A percentile compares a stretch with the other conserved stretches of the same genome.
Evolutionary conservation across 2,113 vertebrate genomes (phyloP).

Genomic region (Aspiorhynchus laticeps): DNA sequence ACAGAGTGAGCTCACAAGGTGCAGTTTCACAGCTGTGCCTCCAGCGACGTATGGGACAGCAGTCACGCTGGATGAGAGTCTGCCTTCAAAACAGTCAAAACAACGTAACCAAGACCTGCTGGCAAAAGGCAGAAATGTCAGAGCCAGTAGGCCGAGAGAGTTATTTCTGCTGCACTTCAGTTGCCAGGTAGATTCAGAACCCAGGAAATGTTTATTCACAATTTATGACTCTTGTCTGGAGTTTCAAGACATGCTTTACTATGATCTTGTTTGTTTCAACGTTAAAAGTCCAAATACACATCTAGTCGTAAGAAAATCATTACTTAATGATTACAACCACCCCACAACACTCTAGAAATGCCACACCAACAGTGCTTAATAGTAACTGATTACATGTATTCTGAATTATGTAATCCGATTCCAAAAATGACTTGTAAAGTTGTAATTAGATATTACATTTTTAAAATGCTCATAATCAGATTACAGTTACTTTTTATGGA

Average conservation of each 20-base stretch:
- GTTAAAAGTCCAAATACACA: neutral
- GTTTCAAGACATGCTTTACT: neutral
- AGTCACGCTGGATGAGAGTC: neutral
- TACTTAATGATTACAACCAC: too few relatives aligned
- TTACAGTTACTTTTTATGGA: neutral
- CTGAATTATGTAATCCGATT: too few relatives aligned
- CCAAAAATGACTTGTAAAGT: too few relatives aligned
- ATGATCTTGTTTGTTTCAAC: neutral
- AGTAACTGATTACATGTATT: too few relatives aligned
- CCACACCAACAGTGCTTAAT: too few relatives aligned
- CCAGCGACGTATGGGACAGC: neutral
- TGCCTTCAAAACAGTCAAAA: conserved; percentile 14
- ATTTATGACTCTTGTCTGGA: neutral
- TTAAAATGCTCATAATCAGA: neutral
- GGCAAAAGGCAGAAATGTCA: neutral
- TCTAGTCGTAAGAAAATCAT: neutral
- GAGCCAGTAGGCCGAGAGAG: neutral
- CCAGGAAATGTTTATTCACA: too few relatives aligned
- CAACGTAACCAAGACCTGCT: neutral
- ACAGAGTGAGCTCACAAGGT: neutral
- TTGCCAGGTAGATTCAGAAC: neutral
- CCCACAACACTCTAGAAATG: too few relatives aligned
- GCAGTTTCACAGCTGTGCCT: conserved; percentile 12
- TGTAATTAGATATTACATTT: too few relatives aligned
- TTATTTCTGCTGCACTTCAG: neutral